Base-by-base conservation (phyloP, 2,888 invertebrate species). In the Mesochorus sp. region DNA sequence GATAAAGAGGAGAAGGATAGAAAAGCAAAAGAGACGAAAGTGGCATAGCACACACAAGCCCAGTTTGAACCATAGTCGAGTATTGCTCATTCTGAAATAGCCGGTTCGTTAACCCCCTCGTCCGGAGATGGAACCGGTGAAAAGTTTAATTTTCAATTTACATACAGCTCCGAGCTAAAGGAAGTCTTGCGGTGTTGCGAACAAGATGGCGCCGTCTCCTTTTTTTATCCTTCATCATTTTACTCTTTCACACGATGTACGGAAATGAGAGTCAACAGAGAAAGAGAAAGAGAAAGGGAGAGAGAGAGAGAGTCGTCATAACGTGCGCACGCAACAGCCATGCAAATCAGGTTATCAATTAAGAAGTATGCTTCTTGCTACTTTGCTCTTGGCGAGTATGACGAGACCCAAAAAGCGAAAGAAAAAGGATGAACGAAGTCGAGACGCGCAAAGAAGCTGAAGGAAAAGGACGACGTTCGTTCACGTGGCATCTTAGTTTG, bases 91-190 rank as follows among this genome's bases (percentile, higher is more conserved):
- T 28, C 39, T 42, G 78, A 53, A 74, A 74, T 66, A 71, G 70
- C 61, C 74, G 78, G 78, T 78, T 78, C 78, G 78, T 78, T 78
- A 78, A 73, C 68, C 47, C 68, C 37, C 55, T 34, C 26, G 39
- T 42, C 53, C 71, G 61, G 61, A 47, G 68, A 75, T 68, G 57
- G 70, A 64, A 74, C 49, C 68, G 70, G 64, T 66, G 78, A 70
- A 74, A 78, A 78, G 72, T 78, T 78, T 70, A 78, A 78, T 74
- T 78, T 78, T 78, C 78, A 78, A 78, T 78, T 78, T 78, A 78
- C 78, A 78, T 78, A 78, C 64, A 74, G 70, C 64, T 64, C 34
- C 17, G 37, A 39, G 39, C 42, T 21, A 10, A 28, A 10, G 37
- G 4, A 37, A 28, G 44, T 12, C 31, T 28, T n/a, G 10, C 5